Evolutionary conservation across 2,888 invertebrate genomes (phyloP), one percentile per base, ranked within the genome.

Genomic region (Drosophila barbarae): DNA sequence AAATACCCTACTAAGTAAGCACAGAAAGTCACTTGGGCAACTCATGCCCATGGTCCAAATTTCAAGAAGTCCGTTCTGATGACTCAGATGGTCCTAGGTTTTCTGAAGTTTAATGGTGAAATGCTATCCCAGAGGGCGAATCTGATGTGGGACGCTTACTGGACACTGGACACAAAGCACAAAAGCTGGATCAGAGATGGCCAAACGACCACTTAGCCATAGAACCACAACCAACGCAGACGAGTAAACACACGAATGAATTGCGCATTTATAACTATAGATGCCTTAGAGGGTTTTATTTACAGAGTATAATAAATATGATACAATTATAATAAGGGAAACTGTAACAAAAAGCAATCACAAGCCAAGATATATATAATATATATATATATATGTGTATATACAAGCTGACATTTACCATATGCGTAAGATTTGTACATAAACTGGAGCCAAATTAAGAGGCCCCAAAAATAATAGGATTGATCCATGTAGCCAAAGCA

Each of bases 261-360:
- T 49, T 61, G 55, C 56, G 67, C 56, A 59, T 49, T 49, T 49
- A 67, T 63, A 54, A 59, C 34, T 69, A 65, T 54, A 54, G 69
- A 50, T 72, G 59, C 39, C 61, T 69, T 65, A 58, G 59, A 67
- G 68, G 55, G 30, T 70, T 77, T 77, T 77, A 77, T 77, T 77
- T 83, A 77, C 84, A 83, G 70, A 64, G 47, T 60, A 53, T 61
- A 77, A 72, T 70, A 72, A 67, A 73, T 74, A 69, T 69, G 52
- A 46, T 34, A 35, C 44, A 57, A 38, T 64, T 42, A 61, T 10
- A 18, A 18, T n/a, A 32, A 53, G 13, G 61, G 30, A 44, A 50
- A 35, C 30, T 70, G 38, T 64, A 55, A 47, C 50, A 70, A 66
- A 49, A 68, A 55, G 47, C 68, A 44, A 70, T 61, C 35, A 69